A percentile compares a stretch with the other conserved stretches of the same genome.
Conservation (phyloP, 2,113 vertebrate species). For the Scomber japonicus region DNA sequence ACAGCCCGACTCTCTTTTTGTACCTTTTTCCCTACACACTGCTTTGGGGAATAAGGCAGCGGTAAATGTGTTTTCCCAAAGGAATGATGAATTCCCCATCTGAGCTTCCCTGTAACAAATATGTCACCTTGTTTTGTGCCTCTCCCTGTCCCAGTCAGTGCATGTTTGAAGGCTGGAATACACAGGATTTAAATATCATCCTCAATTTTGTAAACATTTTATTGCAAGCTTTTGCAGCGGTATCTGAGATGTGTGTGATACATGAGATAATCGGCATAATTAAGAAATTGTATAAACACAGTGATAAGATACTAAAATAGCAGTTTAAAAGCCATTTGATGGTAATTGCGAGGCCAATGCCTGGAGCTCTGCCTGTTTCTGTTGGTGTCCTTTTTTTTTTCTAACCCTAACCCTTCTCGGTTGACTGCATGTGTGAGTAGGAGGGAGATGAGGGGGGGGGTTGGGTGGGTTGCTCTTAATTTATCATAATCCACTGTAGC, state of each 20-base stretch:
- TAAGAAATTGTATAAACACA: not conserved
- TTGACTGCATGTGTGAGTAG: not conserved
- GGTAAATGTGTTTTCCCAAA: conserved; percentile 37
- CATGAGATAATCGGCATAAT: not conserved
- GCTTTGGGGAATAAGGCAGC: conserved; percentile 13
- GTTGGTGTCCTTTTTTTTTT: not conserved
- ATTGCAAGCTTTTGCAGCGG: not conserved
- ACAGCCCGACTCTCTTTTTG: conserved; percentile 14
- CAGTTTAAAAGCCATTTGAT: not conserved
- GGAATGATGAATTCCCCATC: conserved; percentile 17
- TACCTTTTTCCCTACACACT: not conserved
- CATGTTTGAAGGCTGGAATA: not conserved
- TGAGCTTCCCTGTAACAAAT: conserved; percentile 14
- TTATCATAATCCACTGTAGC: not conserved
- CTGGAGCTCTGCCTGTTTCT: too few relatives aligned
- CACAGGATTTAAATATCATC: not conserved
- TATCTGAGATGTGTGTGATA: not conserved
- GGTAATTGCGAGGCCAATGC: too few relatives aligned
- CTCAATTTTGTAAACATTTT: not conserved
- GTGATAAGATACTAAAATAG: not conserved
- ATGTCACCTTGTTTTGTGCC: conserved; percentile 40
- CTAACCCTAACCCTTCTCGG: not conserved
- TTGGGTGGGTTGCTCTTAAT: not conserved
- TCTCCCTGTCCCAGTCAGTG: not conserved
- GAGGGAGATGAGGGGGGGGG: not conserved